phyloP scores from a whole-genome alignment of 2,797 vertebrate genomes.

The Muscicapa comitata region DNA sequence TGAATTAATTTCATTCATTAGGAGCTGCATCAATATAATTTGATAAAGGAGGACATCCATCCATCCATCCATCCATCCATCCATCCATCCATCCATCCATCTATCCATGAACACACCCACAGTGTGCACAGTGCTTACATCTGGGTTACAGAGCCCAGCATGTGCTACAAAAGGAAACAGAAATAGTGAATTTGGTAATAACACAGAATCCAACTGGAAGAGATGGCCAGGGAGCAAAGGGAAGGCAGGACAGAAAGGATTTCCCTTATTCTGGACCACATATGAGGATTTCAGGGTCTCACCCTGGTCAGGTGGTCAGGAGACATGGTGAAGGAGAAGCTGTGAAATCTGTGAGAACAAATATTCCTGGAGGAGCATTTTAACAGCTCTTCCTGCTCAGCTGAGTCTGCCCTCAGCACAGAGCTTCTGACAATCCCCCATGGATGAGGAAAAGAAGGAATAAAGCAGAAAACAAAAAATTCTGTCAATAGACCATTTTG shows the following conservation, averaged over 20 bases:
- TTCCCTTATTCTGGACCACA: background rate
- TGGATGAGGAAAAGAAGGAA: background rate
- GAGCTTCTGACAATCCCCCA: background rate
- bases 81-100: background rate
- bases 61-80: background rate
- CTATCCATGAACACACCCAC: background rate
- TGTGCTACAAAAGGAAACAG: background rate
- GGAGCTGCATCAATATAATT: background rate
- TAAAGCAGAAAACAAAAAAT: background rate
- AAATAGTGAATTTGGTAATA: background rate
- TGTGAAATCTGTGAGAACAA: background rate
- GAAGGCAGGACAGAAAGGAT: background rate
- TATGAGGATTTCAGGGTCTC: background rate
- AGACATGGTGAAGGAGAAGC: background rate
- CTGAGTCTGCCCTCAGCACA: background rate
- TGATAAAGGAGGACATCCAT: background rate
- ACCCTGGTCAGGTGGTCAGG: background rate
- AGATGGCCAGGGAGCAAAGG: background rate
- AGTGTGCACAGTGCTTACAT: rapidly evolving
- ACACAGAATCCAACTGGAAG: background rate
- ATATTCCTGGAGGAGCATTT: background rate
- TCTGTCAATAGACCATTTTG: background rate
- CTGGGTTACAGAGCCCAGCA: background rate
- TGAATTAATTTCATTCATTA: background rate
- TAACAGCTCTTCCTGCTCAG: background rate